A percentile compares a stretch with the other conserved stretches of the same genome.
phyloP scores from a whole-genome alignment of 2,797 vertebrate genomes.

The Phaenicophaeus curvirostris region DNA sequence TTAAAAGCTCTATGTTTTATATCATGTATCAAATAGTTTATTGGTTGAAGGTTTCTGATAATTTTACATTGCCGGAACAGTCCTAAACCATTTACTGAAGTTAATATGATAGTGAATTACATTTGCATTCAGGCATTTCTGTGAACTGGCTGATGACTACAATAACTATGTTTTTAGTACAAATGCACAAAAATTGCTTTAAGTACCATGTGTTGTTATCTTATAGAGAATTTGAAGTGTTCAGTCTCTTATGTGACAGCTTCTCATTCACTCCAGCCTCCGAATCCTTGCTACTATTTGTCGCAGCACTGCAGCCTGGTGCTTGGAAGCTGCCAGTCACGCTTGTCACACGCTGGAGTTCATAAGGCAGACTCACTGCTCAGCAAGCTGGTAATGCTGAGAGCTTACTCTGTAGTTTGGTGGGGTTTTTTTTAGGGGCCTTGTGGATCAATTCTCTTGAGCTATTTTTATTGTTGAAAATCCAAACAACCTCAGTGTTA shows the following conservation, averaged over 20 bases:
- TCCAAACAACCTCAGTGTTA: not conserved
- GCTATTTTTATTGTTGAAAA: conserved; percentile 5
- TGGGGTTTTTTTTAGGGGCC: not conserved
- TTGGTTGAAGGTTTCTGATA: not conserved
- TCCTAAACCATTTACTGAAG: conserved; percentile 15
- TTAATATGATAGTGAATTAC: not conserved
- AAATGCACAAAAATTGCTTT: conserved; percentile 7
- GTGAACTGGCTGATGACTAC: conserved; percentile 35
- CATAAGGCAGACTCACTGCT: not conserved
- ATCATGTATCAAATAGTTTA: not conserved
- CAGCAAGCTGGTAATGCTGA: not conserved
- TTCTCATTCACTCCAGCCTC: conserved; percentile 47
- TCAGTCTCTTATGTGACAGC: conserved; percentile 10
- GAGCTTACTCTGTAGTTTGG: not conserved
- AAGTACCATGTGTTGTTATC: not conserved
- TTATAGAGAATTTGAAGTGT: conserved; percentile 30
- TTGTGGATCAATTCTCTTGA: not conserved
- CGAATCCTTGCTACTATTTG: conserved; percentile 13
- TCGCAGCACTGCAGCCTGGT: conserved; percentile 1
- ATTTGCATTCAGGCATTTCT: conserved; percentile 30
- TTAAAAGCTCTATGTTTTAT: not conserved
- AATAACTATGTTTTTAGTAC: not conserved
- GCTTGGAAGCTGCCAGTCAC: conserved; percentile 37
- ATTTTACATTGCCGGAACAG: not conserved
- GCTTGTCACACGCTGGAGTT: not conserved